phyloP scores from a whole-genome alignment of 2,113 vertebrate species.

The Notechis scutatus region DNA sequence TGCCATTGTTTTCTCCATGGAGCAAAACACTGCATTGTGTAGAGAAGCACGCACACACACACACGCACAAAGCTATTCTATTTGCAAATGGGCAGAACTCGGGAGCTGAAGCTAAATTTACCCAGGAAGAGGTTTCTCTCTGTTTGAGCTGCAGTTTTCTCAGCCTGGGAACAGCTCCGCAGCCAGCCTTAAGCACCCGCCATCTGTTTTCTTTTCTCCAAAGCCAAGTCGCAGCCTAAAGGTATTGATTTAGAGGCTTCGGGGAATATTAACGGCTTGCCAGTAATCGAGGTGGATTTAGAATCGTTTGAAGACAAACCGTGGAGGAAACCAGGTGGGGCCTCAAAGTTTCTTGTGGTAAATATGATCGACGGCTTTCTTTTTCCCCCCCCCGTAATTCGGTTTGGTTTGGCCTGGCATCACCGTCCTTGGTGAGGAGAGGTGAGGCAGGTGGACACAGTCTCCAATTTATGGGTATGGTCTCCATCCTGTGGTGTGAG shows the following conservation, averaged over 20 bases:
- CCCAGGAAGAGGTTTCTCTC: background rate
- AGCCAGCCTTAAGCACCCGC: slow-evolving; percentile 35
- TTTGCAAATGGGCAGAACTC: fast-evolving
- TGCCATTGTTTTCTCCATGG: background rate
- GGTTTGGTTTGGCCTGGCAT: slow-evolving; percentile 1
- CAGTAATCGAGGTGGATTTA: slow-evolving; percentile 73
- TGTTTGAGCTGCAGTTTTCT: slow-evolving; percentile 28
- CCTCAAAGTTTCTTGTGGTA: slow-evolving; percentile 60
- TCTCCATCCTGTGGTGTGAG: background rate
- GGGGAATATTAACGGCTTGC: slow-evolving; percentile 72
- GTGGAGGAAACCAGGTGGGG: slow-evolving; percentile 75
- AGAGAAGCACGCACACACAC: background rate
- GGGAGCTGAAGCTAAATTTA: background rate
- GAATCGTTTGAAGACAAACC: slow-evolving; percentile 78
- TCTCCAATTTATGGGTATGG: background rate
- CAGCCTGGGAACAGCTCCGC: slow-evolving; percentile 25
- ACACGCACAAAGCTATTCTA: slow-evolving; percentile 7
- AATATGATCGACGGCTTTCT: slow-evolving; percentile 48
- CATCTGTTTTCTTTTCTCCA: slow-evolving; percentile 32
- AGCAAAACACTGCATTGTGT: background rate
- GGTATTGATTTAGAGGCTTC: slow-evolving; percentile 71
- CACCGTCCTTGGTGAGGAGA: background rate
- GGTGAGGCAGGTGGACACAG: background rate
- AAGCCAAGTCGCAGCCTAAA: slow-evolving; percentile 73
- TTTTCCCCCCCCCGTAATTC: background rate